phyloP scores from a whole-genome alignment of 1,140 invertebrate species.

The Drosophila melanica region DNA sequence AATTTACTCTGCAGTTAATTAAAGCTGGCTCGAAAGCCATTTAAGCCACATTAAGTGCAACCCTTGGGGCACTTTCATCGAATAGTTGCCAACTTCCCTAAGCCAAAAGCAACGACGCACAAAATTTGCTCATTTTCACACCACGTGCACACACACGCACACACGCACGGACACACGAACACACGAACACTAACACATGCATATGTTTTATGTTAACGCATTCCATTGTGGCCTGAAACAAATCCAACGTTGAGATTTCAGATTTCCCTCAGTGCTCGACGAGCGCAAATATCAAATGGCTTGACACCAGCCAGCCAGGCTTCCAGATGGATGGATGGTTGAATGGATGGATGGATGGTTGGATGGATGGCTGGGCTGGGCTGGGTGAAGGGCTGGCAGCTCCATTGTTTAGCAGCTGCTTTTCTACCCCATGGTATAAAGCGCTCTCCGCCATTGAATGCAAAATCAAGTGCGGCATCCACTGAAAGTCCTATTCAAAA shows the following conservation, averaged over 20 bases:
- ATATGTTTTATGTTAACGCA: constrained; percentile 9
- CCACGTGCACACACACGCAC: background rate
- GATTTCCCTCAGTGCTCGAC: constrained; percentile 37
- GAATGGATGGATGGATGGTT: background rate
- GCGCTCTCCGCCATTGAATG: constrained; percentile 6
- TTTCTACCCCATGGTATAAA: constrained; percentile 13
- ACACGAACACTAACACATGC: background rate
- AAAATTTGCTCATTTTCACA: constrained; percentile 28
- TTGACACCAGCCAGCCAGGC: constrained; percentile 28
- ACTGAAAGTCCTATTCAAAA: constrained; percentile 19
- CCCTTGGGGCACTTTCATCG: background rate
- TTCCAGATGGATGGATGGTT: constrained; percentile 1
- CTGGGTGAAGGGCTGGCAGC: constrained; percentile 17
- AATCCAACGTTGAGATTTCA: constrained; percentile 30
- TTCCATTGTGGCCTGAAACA: constrained; percentile 27
- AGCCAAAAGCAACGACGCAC: constrained; percentile 5
- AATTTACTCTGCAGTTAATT: background rate
- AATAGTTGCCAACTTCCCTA: constrained; percentile 7
- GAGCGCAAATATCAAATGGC: constrained; percentile 34
- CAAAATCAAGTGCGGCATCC: constrained; percentile 25
- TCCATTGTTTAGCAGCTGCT: constrained; percentile 29
- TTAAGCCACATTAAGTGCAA: constrained; percentile 3
- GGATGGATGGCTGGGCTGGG: background rate
- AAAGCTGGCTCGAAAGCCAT: background rate
- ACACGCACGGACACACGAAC: background rate